phyloP scores from a whole-genome alignment of 2,888 invertebrate species.

The Cephus spinipes region DNA sequence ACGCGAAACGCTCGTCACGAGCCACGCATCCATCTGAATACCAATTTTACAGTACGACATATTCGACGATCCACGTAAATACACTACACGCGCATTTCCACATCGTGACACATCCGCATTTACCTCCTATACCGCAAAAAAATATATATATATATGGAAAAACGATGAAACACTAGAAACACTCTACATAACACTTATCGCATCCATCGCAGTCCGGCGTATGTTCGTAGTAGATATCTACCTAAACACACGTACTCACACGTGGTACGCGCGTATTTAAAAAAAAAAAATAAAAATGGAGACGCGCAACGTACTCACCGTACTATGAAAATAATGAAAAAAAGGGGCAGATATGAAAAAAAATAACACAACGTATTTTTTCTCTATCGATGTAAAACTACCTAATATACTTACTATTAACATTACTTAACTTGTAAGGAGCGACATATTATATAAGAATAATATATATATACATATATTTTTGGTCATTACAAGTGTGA shows the following conservation, averaged over 20 bases:
- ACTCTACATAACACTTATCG: constrained; percentile 16
- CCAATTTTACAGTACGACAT: neutral
- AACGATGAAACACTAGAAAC: constrained; percentile 17
- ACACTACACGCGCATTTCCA: neutral
- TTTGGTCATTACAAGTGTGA: constrained; percentile 63
- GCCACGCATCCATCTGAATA: neutral
- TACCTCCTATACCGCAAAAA: neutral
- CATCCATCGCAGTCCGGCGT: constrained; percentile 1
- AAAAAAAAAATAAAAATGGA: constrained; percentile 12
- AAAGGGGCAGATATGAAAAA: constrained; percentile 26
- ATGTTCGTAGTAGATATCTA: neutral
- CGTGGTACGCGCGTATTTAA: constrained; percentile 5
- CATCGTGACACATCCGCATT: neutral
- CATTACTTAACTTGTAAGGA: constrained; percentile 64
- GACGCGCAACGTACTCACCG: constrained; percentile 29
- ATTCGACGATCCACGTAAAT: neutral
- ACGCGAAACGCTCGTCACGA: constrained; percentile 19
- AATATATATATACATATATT: constrained; percentile 66
- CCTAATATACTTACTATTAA: constrained; percentile 65
- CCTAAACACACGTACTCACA: constrained; percentile 12
- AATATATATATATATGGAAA: neutral
- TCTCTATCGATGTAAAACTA: constrained; percentile 66
- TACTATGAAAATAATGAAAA: constrained; percentile 35
- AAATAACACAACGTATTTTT: constrained; percentile 62
- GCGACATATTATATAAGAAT: constrained; percentile 65